phyloP scores from a whole-genome alignment of 2,888 invertebrate genomes.

The Plebejus anna region DNA sequence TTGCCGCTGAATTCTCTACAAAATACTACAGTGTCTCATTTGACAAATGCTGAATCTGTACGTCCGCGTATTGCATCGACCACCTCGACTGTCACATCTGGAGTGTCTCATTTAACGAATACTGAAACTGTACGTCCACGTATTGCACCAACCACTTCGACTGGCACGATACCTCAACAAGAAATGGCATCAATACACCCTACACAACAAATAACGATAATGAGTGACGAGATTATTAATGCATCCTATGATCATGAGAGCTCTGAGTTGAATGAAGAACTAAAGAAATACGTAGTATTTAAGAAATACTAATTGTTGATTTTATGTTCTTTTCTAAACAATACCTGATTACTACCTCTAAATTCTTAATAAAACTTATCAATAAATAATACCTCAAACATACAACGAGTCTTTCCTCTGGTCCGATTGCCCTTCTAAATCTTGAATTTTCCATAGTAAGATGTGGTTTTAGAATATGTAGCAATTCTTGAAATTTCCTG shows the following conservation, averaged over 20 bases:
- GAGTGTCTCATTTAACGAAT: no score
- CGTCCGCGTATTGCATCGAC: no score
- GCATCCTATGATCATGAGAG: conserved; percentile 7
- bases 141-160: conserved; percentile 7
- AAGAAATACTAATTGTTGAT: conserved; percentile 7
- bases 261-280: conserved; percentile 7
- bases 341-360: conserved; percentile 7
- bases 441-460: conserved; percentile 7
- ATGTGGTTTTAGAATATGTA: conserved; percentile 7
- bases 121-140: neutral
- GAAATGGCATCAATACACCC: conserved; percentile 7
- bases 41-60: conserved; percentile 2
- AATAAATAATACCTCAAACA: conserved; percentile 6
- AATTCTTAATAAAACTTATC: conserved; percentile 7
- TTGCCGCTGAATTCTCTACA: no score
- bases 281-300: conserved; percentile 7
- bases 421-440: conserved; percentile 7
- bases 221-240: conserved; percentile 7
- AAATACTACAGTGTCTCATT: neutral
- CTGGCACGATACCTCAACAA: conserved; percentile 7
- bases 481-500: conserved; percentile 7
- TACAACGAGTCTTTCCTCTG: conserved; percentile 7
- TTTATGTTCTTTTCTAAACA: conserved; percentile 7
- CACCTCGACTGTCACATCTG: no score
- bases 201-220: conserved; percentile 7